Conservation (phyloP, 2,113 vertebrate genomes). For the Taurulus bubalis region DNA sequence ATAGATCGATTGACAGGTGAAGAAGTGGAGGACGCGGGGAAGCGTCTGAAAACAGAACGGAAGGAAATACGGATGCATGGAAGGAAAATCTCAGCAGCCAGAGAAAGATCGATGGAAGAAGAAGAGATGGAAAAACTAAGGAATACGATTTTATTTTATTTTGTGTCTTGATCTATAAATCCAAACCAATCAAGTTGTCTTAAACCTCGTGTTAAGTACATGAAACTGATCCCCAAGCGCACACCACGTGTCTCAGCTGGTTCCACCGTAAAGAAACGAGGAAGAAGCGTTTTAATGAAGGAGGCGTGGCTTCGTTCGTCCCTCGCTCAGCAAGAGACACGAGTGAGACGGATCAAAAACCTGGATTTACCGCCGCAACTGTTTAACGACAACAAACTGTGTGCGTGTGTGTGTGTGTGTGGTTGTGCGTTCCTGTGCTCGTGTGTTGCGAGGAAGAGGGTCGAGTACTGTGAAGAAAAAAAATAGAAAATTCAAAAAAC, state of each 20-base stretch:
- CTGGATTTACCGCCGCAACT: constrained; percentile 43
- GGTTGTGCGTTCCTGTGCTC: constrained; percentile 59
- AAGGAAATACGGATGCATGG: constrained; percentile 39
- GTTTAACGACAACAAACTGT: constrained; percentile 59
- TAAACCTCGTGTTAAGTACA: constrained; percentile 23
- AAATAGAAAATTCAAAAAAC: background rate
- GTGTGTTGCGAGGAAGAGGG: constrained; percentile 63
- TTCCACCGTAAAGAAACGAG: constrained; percentile 1
- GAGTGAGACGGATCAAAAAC: constrained; percentile 27
- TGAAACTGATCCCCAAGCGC: constrained; percentile 14
- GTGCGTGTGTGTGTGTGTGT: constrained; percentile 63
- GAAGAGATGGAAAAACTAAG: constrained; percentile 35
- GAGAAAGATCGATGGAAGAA: background rate
- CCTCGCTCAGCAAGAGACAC: constrained; percentile 15
- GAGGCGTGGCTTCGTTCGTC: constrained; percentile 2
- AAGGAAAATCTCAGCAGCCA: constrained; percentile 50
- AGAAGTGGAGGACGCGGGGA: constrained; percentile 42
- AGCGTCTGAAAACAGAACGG: constrained; percentile 39
- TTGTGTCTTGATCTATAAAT: constrained; percentile 36
- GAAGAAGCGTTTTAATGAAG: background rate
- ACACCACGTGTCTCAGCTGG: background rate
- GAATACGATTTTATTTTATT: background rate
- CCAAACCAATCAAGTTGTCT: constrained; percentile 45
- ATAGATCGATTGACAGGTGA: constrained; percentile 52
- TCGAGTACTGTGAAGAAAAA: constrained; percentile 74